phyloP scores from a whole-genome alignment of 37 sponge, comb jelly and placozoan species.

The Aplysina aerophoba region DNA sequence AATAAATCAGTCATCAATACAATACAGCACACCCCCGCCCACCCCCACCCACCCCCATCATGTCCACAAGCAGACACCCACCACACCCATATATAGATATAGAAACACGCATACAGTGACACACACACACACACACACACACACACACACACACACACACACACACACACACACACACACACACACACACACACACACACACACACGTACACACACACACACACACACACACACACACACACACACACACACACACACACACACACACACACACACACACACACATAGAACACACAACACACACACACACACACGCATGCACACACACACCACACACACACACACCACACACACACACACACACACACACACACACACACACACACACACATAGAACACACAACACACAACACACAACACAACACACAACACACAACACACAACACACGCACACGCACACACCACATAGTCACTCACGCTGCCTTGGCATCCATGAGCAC shows the following conservation, averaged over 20 bases:
- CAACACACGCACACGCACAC: conserved; percentile 31
- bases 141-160: conserved; percentile 33
- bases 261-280: conserved; percentile 35
- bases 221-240: conserved; percentile 29
- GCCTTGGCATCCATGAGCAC: neutral
- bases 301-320: conserved; percentile 19
- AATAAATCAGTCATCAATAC: too few species aligned
- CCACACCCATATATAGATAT: too few species aligned
- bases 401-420: conserved; percentile 33
- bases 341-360: conserved; percentile 31
- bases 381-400: conserved; percentile 25
- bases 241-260: conserved; percentile 33
- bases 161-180: conserved; percentile 33
- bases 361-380: conserved; percentile 33
- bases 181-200: conserved; percentile 31
- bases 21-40: too few species aligned
- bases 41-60: too few species aligned
- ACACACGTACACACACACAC: conserved; percentile 29
- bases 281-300: neutral
- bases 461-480: conserved; percentile 4
- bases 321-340: conserved; percentile 33
- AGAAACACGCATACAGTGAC: conserved; percentile 16
- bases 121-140: conserved; percentile 30
- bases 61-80: too few species aligned
- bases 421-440: conserved; percentile 29